Percentiles rank a stretch among this genome's conserved stretches.
These are phyloP conservation scores for Sinocyclocheilus grahami DNA, from an alignment of 2,113 vertebrate genomes.

Conservation along the genomic window DNA sequence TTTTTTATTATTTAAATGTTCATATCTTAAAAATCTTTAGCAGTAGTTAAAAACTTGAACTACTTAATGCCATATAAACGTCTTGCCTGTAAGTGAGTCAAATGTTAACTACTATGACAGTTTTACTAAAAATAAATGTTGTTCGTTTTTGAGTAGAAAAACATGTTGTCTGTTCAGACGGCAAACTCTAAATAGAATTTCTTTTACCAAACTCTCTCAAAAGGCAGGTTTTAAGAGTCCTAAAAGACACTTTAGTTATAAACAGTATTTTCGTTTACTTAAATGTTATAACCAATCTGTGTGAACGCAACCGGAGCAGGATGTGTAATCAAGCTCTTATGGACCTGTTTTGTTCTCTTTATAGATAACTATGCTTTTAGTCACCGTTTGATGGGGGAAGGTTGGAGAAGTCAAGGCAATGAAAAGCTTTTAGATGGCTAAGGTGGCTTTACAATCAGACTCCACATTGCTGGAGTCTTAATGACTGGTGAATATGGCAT, in stretches of 20 bases:
- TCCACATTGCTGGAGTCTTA: conserved; percentile 11
- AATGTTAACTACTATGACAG: too few species aligned
- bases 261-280: background rate
- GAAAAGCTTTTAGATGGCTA: background rate
- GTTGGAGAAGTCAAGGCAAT: background rate
- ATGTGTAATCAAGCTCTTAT: background rate
- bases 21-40: too few species aligned
- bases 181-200: background rate
- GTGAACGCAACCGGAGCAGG: background rate
- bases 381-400: background rate
- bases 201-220: background rate
- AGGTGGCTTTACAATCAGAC: background rate
- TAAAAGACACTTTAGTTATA: background rate
- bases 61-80: too few species aligned
- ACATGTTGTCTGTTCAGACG: too few species aligned
- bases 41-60: too few species aligned
- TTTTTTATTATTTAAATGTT: too few species aligned
- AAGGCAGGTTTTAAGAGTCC: background rate
- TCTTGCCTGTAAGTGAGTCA: too few species aligned
- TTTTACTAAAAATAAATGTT: too few species aligned
- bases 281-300: background rate
- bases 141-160: too few species aligned
- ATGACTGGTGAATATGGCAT: conserved; percentile 20
- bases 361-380: background rate
- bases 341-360: background rate